Conservation (phyloP, 2,113 vertebrate genomes). For the Grallaria varia region DNA sequence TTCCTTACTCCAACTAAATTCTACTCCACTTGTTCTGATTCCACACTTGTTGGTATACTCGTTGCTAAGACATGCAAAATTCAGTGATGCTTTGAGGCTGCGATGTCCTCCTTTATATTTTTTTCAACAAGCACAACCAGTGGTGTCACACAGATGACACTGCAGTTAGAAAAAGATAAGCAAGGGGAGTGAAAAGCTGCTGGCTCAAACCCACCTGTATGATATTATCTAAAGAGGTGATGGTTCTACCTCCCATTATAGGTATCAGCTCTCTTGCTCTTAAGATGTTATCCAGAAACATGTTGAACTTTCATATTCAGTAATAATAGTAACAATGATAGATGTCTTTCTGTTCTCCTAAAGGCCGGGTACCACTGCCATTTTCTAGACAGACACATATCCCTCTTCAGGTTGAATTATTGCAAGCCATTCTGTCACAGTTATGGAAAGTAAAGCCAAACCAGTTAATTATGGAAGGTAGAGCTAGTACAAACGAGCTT, state of each 20-base stretch:
- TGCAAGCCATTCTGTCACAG: neutral
- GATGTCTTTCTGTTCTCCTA: neutral
- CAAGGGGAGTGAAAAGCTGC: neutral
- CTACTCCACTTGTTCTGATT: neutral
- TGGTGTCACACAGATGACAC: neutral
- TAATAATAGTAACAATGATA: neutral
- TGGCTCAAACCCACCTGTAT: neutral
- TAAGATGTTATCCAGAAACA: neutral
- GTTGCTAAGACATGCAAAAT: neutral
- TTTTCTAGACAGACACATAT: neutral
- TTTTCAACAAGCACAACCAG: neutral
- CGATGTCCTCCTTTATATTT: neutral
- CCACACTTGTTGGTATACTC: neutral
- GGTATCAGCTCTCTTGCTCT: neutral
- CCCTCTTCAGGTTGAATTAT: neutral
- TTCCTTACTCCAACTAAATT: neutral
- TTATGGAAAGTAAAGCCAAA: neutral
- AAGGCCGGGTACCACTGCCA: neutral
- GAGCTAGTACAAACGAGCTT: neutral
- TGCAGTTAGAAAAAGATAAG: neutral
- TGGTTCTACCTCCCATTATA: neutral
- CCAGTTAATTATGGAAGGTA: neutral
- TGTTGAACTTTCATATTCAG: neutral
- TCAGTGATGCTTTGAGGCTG: neutral
- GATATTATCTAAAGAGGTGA: neutral